Percentiles rank a stretch among this genome's conserved stretches.
Evolutionary conservation across 2,113 vertebrate species (phyloP).

Genomic region (Podarcis cretensis): DNA sequence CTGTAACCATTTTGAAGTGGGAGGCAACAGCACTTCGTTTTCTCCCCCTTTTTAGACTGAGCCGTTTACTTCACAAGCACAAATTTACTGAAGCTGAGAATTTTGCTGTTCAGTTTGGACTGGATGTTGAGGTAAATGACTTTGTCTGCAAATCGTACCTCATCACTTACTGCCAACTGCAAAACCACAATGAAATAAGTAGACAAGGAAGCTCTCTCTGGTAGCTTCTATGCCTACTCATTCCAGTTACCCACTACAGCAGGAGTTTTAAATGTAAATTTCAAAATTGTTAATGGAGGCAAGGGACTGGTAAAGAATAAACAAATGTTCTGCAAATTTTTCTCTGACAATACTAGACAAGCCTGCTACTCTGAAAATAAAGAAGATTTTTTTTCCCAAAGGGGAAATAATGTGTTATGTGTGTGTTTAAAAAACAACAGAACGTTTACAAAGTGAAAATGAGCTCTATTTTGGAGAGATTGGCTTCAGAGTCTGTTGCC

Average conservation of each 20-base stretch:
- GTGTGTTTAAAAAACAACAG: constrained; percentile 69
- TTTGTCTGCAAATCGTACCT: background rate
- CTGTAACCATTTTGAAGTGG: background rate
- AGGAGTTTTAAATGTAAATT: background rate
- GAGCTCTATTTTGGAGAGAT: constrained; percentile 88
- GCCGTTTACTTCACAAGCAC: constrained; percentile 93
- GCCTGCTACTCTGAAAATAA: background rate
- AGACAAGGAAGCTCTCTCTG: background rate
- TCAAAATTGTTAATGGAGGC: background rate
- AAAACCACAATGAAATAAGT: background rate
- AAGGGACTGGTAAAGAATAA: no score
- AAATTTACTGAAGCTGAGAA: constrained; percentile 94
- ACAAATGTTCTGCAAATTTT: background rate
- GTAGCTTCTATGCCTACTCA: background rate
- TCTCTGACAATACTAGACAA: background rate
- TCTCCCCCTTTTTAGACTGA: constrained; percentile 79
- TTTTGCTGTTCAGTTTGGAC: constrained; percentile 91
- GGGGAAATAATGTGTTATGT: background rate
- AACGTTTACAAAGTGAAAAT: constrained; percentile 96
- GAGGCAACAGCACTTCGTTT: background rate
- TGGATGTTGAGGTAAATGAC: constrained; percentile 89
- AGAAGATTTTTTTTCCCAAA: background rate
- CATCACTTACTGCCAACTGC: background rate
- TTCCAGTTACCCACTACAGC: background rate
- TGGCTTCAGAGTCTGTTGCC: constrained; percentile 82